These are phyloP conservation scores for Bungarus multicinctus DNA, from an alignment of 2,113 vertebrate genomes.

Conservation along the genomic window DNA sequence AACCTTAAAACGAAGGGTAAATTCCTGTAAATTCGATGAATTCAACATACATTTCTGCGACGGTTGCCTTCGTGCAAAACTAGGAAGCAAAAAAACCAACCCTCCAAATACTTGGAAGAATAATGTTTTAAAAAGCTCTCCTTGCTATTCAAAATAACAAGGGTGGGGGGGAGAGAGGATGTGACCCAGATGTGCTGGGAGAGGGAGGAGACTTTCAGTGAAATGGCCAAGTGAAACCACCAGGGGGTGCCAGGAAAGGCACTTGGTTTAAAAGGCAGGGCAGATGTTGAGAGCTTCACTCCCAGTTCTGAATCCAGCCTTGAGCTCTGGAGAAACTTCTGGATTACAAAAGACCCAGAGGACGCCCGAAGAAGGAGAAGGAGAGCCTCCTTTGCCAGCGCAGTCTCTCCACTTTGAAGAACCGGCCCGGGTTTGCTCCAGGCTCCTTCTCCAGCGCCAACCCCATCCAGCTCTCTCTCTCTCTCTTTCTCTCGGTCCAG, in stretches of 20 bases:
- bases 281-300: constrained; percentile 18
- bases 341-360: neutral
- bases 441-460: neutral
- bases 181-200: too few relatives aligned
- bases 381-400: too few relatives aligned
- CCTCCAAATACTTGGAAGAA: neutral
- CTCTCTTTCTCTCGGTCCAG: neutral
- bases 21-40: too few relatives aligned
- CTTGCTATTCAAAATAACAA: too few relatives aligned
- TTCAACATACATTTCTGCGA: neutral
- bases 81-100: neutral
- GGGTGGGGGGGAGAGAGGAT: too few relatives aligned
- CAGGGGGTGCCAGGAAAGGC: constrained; percentile 49
- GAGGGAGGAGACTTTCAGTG: neutral
- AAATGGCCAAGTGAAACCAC: neutral
- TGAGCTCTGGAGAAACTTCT: neutral
- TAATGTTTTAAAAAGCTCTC: fast-evolving
- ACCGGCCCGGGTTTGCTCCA: neutral
- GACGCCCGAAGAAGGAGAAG: too few relatives aligned
- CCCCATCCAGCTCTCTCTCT: neutral
- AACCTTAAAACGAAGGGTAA: too few relatives aligned
- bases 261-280: constrained; percentile 56
- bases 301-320: neutral
- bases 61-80: neutral
- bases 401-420: neutral